Percentiles rank a stretch among this genome's conserved stretches.
These are phyloP conservation scores for Rhinopithecus roxellana DNA, from an alignment of 2,113 vertebrate species.

Conservation along the genomic window DNA sequence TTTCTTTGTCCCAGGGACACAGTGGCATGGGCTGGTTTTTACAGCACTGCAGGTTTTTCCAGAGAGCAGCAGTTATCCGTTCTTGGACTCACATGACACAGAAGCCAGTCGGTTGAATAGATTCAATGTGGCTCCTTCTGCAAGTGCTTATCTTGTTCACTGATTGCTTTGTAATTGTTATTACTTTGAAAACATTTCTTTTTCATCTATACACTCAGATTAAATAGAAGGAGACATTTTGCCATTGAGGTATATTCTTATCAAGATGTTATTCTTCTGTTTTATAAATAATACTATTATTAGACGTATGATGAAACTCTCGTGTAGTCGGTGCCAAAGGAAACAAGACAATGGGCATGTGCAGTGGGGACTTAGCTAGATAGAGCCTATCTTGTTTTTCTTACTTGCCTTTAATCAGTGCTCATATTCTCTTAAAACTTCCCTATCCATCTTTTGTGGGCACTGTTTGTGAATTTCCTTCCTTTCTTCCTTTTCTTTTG, in stretches of 20 bases:
- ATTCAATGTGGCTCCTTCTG: slow-evolving; percentile 22
- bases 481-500: slow-evolving; percentile 71
- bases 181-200: slow-evolving; percentile 65
- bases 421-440: slow-evolving; percentile 62
- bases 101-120: slow-evolving; percentile 29
- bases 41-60: background rate
- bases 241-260: slow-evolving; percentile 69
- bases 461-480: slow-evolving; percentile 68
- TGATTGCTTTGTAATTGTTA: slow-evolving; percentile 68
- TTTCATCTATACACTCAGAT: slow-evolving; percentile 63
- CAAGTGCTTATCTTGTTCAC: slow-evolving; percentile 65
- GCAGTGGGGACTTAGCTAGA: slow-evolving; percentile 30
- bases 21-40: background rate
- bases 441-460: slow-evolving; percentile 72
- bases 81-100: slow-evolving; percentile 42
- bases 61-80: background rate
- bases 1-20: background rate
- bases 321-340: slow-evolving; percentile 58
- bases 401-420: slow-evolving; percentile 71
- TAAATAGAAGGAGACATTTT: slow-evolving; percentile 53
- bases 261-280: slow-evolving; percentile 73
- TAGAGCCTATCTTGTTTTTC: slow-evolving; percentile 72
- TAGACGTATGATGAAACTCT: slow-evolving; percentile 58
- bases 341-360: slow-evolving; percentile 65
- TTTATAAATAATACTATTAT: slow-evolving; percentile 74